phyloP scores from a whole-genome alignment of 2,113 vertebrate species.

The Poeciliopsis retropinna region DNA sequence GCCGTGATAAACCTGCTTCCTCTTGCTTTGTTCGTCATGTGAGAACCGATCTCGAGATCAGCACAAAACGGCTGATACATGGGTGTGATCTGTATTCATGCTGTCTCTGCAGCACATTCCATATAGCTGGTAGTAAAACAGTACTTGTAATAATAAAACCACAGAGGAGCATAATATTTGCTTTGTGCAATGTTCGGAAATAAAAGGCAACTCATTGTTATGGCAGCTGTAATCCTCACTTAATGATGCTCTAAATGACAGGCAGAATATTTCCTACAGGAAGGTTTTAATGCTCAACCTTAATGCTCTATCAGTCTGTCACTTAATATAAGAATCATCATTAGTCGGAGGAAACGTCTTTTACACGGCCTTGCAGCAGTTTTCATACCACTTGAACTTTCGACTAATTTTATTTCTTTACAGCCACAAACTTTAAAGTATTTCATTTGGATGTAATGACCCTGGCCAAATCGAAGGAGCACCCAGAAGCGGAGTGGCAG shows the following conservation, averaged over 20 bases:
- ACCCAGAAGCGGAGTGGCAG: not conserved
- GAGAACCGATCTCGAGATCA: slow-evolving; percentile 16
- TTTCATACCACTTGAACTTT: not conserved
- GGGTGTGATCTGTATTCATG: slow-evolving; percentile 33
- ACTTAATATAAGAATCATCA: slow-evolving; percentile 57
- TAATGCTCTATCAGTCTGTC: slow-evolving; percentile 50
- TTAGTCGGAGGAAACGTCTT: slow-evolving; percentile 24
- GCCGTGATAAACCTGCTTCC: slow-evolving; percentile 8
- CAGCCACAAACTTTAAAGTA: not conserved
- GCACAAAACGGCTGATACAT: slow-evolving; percentile 23
- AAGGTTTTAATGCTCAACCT: slow-evolving; percentile 12
- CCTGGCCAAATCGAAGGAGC: not conserved
- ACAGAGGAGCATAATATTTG: slow-evolving; percentile 11
- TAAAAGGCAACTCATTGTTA: slow-evolving; percentile 8
- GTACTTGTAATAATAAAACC: not conserved
- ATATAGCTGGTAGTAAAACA: not conserved
- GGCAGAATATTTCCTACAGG: slow-evolving; percentile 30
- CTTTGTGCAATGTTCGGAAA: slow-evolving; percentile 8
- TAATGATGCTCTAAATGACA: slow-evolving; percentile 30
- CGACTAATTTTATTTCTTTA: not conserved
- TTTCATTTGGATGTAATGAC: not conserved
- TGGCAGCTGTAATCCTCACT: slow-evolving; percentile 19
- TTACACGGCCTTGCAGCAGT: not conserved
- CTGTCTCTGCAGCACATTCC: not conserved
- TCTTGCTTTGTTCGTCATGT: not conserved